A percentile compares a stretch with the other conserved stretches of the same genome.
Evolutionary conservation across 2,113 vertebrate genomes (phyloP).

Genomic region (Pithys albifrons): DNA sequence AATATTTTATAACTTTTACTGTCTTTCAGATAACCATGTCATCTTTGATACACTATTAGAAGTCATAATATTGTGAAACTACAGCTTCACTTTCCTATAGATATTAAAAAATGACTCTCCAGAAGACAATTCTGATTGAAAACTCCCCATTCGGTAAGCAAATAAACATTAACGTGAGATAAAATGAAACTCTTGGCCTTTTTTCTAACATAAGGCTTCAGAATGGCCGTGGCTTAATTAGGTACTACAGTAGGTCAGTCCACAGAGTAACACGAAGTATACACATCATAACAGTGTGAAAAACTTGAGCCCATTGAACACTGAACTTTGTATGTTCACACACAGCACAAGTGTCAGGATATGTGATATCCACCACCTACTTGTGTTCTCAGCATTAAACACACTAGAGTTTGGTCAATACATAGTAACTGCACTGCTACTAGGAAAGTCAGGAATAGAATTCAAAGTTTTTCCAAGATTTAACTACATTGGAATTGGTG

Average conservation of each 20-base stretch:
- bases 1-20: not conserved
- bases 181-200: not conserved
- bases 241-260: not conserved
- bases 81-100: not conserved
- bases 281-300: not conserved
- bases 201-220: not conserved
- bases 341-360: not conserved
- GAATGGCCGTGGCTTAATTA: not conserved
- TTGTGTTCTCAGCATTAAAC: not conserved
- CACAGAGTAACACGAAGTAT: not conserved
- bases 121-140: not conserved
- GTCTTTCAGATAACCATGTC: not conserved
- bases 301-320: not conserved
- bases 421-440: not conserved
- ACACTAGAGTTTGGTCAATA: not conserved
- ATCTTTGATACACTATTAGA: not conserved
- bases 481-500: not conserved
- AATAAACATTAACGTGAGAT: not conserved
- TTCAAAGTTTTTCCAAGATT: not conserved
- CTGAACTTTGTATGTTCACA: not conserved
- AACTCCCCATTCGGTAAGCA: not conserved
- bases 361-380: fast-evolving
- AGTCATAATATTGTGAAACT: not conserved
- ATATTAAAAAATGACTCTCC: not conserved
- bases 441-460: not conserved